These are phyloP conservation scores for Puma concolor DNA, from an alignment of 2,113 vertebrate species.

Conservation along the genomic window DNA sequence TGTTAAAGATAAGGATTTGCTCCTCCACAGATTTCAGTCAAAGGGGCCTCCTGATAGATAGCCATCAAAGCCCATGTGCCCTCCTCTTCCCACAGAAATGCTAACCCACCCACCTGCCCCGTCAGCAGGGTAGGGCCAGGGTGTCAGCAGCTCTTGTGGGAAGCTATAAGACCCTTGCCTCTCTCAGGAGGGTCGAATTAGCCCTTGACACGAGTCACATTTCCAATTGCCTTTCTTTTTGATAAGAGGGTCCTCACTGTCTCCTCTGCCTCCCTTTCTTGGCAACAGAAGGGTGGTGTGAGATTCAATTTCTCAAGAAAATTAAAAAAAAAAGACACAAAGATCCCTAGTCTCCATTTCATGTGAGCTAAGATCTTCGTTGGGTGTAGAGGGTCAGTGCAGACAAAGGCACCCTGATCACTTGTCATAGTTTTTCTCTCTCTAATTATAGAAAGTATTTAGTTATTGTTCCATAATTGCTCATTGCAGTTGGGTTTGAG, in stretches of 20 bases:
- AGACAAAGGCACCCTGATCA: slow-evolving; percentile 85
- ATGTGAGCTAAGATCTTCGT: slow-evolving; percentile 74
- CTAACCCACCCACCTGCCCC: neutral
- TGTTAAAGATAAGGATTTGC: neutral
- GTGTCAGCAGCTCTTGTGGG: neutral
- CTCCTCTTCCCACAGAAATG: neutral
- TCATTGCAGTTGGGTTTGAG: slow-evolving; percentile 75
- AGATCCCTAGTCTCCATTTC: slow-evolving; percentile 75
- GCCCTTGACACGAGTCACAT: slow-evolving; percentile 47
- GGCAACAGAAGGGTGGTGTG: slow-evolving; percentile 78
- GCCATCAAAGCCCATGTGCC: neutral
- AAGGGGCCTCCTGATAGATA: neutral
- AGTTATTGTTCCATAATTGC: slow-evolving; percentile 86
- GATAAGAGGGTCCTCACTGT: slow-evolving; percentile 27
- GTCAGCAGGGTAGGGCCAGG: neutral
- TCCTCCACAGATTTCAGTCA: slow-evolving; percentile 48
- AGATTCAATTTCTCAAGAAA: slow-evolving; percentile 81
- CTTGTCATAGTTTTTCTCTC: slow-evolving; percentile 78
- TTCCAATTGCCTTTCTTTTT: slow-evolving; percentile 68
- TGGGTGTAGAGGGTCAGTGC: slow-evolving; percentile 56
- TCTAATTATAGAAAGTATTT: slow-evolving; percentile 87
- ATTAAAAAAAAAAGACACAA: slow-evolving; percentile 72
- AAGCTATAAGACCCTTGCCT: slow-evolving; percentile 22
- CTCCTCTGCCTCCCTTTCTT: slow-evolving; percentile 64
- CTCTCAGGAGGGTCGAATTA: neutral